A percentile compares a stretch with the other conserved stretches of the same genome.
These are phyloP conservation scores for Globicephala melas DNA, from an alignment of 2,113 vertebrate species.

Conservation along the genomic window DNA sequence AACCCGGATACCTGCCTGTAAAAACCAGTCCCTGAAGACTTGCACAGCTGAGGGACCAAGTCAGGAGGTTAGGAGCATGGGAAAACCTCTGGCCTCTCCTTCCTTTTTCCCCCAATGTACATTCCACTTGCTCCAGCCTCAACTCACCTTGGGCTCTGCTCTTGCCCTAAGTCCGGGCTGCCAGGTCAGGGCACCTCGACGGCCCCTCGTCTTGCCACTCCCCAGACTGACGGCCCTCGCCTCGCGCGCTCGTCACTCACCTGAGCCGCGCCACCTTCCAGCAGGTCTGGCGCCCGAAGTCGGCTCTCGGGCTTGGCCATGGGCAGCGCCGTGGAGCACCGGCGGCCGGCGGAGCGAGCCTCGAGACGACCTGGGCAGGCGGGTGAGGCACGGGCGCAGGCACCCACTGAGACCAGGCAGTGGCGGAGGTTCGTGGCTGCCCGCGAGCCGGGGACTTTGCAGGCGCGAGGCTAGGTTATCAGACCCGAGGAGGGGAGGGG, in stretches of 20 bases:
- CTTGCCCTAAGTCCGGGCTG: not conserved
- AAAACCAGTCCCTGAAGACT: not conserved
- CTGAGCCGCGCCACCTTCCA: constrained; percentile 20
- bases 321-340: not conserved
- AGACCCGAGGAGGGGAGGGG: constrained; percentile 55
- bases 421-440: not conserved
- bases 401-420: not conserved
- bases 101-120: not conserved
- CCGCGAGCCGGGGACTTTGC: constrained; percentile 14
- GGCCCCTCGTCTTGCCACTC: not conserved
- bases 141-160: not conserved
- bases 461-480: constrained; percentile 1
- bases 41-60: not conserved
- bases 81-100: not conserved
- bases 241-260: constrained; percentile 18
- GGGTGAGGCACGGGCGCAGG: not conserved
- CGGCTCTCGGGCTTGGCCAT: constrained; percentile 57
- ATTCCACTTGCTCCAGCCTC: not conserved
- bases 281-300: constrained; percentile 5
- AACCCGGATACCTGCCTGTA: not conserved
- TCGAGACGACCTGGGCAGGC: not conserved
- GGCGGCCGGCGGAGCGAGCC: not conserved
- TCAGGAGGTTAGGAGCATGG: not conserved
- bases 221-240: not conserved
- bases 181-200: not conserved